Evolutionary conservation across 1,140 invertebrate species (phyloP), one percentile per base, ranked within the genome.

Genomic region (Drosophila nebulosa): DNA sequence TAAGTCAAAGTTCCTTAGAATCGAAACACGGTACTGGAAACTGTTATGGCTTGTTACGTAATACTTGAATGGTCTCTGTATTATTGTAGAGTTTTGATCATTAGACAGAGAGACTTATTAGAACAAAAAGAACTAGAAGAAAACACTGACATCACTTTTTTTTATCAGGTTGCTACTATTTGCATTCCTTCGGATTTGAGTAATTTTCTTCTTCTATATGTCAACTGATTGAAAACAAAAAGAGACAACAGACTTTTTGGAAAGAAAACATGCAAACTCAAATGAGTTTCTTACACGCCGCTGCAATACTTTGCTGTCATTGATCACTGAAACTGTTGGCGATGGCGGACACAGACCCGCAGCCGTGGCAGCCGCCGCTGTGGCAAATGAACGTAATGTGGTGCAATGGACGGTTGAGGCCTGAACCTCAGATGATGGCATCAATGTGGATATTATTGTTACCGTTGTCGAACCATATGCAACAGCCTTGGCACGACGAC

Each of bases 261-360:
- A 10, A 18, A 27, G 14, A 2, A 26, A 1, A 35, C 39, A 65
- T 14, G 16, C 39, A 46, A 46, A 21, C 1, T 21, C 30, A n/a
- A n/a, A n/a, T n/a, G n/a, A n/a, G n/a, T 32, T 64, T 69, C 95
- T 96, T 96, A 97, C 96, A 95, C 96, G 95, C 93, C 96, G 95
- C 92, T 96, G 96, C 85, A 97, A 94, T 91, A 96, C 94, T 92
- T 96, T 95, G 93, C 94, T 94, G 92, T 95, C 93, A 62, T 91
- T 91, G 56, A 90, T 70, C 53, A 92, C 92, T 24, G 92, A 91
- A 50, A 90, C 78, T 39, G 91, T 92, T 35, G 92, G 86, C 27
- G 93, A 88, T 6, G 77, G 81, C 16, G 78, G 61, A 64, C 79
- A 50, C 16, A 84, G 32, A 1, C 79, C 83, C 0, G 69, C 78